Evolutionary conservation across 1,140 invertebrate genomes (phyloP), one percentile per base, ranked within the genome.

Genomic region (Oppia nitens): DNA sequence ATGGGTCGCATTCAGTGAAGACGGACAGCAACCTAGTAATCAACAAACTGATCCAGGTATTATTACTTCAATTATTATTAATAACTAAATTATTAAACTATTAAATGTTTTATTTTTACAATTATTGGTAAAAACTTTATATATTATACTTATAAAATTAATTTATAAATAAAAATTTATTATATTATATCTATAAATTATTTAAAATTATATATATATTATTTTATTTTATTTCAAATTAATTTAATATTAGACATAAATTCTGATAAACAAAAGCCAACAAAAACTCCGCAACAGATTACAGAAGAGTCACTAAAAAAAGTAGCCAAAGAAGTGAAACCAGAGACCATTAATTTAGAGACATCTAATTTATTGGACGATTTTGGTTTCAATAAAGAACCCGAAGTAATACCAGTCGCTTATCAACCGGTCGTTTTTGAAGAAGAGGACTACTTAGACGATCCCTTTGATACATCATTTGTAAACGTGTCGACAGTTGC

Each of bases 401-500:
- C 59, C 2, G 29, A 50, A 23, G 32, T 40, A 2, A 48, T 54
- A 9, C 40, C 66, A 28, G 48, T 62, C 20, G 3, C 57, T 27
- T 59, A 57, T n/a, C 24, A 23, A 23, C 17, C 32, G 4, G 59
- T 2, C 3, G 28, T 28, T 14, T 9, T 47, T 9, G 60, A 60
- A 54, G 60, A n/a, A 11, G 48, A 52, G 27, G 56, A 40, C 17
- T 40, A 40, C 17, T 40, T 40, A 17, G 55, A 60, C 60, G 67
- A 68, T 63, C 67, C 67, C n/a, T 68, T 67, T 47, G 65, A 67
- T 29, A 67, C 66, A n/a, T 63, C 65, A 14, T 66, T 66, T 40
- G 65, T 64, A 12, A 58, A 66, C 27, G 53, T 62, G 25, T 4
- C 85, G 84, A 68, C 78, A 82, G 65, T 69, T 87, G 21, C 84